These are phyloP conservation scores for Parazoanthus swiftii DNA, from an alignment of 92 coral and sea anemone genomes.

Conservation along the genomic window DNA sequence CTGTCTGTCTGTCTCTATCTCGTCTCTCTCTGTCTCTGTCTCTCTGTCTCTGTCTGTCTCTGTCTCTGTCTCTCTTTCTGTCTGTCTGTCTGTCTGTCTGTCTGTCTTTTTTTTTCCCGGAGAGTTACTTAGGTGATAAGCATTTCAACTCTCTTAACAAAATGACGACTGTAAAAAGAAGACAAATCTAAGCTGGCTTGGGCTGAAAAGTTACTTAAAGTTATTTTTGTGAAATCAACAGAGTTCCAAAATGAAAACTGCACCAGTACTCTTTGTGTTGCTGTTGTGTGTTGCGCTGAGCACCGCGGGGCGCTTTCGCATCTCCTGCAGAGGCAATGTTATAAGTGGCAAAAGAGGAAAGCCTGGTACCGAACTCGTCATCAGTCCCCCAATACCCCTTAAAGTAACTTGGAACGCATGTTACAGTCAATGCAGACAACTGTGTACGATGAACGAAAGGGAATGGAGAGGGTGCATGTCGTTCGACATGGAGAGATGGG, in stretches of 20 bases:
- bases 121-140: too few species aligned
- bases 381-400: background rate
- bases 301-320: background rate
- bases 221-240: too few species aligned
- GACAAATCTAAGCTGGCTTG: too few species aligned
- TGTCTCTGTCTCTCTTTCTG: too few species aligned
- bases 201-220: too few species aligned
- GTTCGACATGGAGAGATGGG: slow-evolving; percentile 3
- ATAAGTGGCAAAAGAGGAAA: background rate
- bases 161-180: too few species aligned
- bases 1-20: too few species aligned
- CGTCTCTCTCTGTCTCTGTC: too few species aligned
- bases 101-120: too few species aligned
- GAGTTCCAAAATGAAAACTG: background rate
- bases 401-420: background rate
- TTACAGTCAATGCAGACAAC: background rate
- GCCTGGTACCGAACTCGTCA: background rate
- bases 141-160: too few species aligned
- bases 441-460: background rate
- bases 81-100: too few species aligned
- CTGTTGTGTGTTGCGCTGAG: background rate
- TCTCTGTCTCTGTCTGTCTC: too few species aligned
- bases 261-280: background rate
- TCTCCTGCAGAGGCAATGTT: background rate
- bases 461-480: background rate